A percentile compares a stretch with the other conserved stretches of the same genome.
Conservation (phyloP, 2,113 vertebrate species). For the Cyprinodon variegatus region DNA sequence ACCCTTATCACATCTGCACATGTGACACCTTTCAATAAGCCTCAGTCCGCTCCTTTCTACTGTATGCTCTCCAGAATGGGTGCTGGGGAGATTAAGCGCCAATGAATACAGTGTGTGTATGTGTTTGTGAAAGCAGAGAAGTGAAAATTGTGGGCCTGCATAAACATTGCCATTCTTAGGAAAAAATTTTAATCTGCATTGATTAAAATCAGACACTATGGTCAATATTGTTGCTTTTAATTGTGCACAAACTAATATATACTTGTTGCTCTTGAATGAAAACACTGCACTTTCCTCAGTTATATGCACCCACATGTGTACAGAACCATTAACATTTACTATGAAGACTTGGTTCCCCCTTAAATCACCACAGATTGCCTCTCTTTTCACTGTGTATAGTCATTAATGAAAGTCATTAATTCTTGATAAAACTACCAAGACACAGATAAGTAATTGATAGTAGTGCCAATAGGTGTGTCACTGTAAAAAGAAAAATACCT, state of each 20-base stretch:
- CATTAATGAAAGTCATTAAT: background rate
- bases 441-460: background rate
- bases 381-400: background rate
- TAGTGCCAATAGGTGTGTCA: background rate
- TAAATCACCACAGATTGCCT: background rate
- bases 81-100: conserved; percentile 33
- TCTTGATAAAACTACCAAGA: no score
- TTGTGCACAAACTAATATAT: background rate
- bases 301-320: background rate
- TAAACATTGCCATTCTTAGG: background rate
- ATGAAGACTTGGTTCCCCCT: background rate
- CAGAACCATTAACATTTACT: background rate
- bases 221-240: background rate
- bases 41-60: conserved; percentile 47
- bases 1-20: conserved; percentile 71
- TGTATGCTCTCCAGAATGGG: conserved; percentile 27
- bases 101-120: conserved; percentile 2
- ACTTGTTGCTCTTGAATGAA: background rate
- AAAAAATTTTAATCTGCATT: background rate
- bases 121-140: conserved; percentile 9
- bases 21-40: conserved; percentile 73
- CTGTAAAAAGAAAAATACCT: no score
- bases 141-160: background rate
- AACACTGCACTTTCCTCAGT: background rate
- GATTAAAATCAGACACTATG: background rate